These are phyloP conservation scores for Salpingus planirostris DNA, from an alignment of 2,888 invertebrate species.

Conservation along the genomic window DNA sequence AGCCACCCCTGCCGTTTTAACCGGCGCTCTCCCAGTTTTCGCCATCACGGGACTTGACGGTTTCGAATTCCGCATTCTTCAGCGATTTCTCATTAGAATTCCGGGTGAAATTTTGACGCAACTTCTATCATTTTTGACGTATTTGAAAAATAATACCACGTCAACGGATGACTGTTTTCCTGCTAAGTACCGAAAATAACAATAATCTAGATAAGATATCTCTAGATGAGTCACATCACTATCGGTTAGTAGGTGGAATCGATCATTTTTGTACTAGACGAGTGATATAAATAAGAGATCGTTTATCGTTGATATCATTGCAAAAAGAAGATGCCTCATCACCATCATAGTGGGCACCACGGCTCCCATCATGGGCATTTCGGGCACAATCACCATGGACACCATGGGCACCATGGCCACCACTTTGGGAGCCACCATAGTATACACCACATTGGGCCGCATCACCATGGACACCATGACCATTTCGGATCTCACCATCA, in stretches of 20 bases:
- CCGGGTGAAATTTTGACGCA: no score
- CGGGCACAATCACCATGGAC: slow-evolving; percentile 1
- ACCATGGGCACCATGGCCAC: slow-evolving; percentile 1
- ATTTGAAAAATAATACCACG: no score
- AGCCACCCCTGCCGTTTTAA: neutral
- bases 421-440: neutral
- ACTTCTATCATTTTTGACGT: no score
- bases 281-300: neutral
- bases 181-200: no score
- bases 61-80: no score
- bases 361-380: neutral
- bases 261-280: no score
- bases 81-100: no score
- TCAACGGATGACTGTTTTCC: no score
- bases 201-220: no score
- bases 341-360: neutral
- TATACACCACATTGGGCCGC: neutral
- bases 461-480: no score
- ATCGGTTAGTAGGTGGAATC: neutral
- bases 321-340: neutral
- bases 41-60: no score
- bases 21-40: neutral
- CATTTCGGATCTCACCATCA: no score
- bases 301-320: neutral
- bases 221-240: neutral